Evolutionary conservation across 37 sponge, comb jelly and placozoan species (phyloP).

Genomic region (Ianthella basta): DNA sequence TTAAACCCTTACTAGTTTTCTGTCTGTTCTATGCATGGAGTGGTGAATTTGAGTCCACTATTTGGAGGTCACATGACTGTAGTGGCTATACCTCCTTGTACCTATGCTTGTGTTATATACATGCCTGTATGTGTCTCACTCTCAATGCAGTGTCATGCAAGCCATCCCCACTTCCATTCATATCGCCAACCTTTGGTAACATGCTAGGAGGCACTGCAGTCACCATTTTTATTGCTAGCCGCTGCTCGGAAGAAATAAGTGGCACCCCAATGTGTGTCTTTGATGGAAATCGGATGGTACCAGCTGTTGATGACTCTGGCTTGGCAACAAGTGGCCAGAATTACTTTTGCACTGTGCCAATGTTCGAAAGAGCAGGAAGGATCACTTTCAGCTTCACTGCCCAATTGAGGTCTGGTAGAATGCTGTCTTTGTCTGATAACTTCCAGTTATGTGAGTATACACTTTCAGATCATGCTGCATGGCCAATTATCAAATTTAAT

Average conservation of each 20-base stretch:
- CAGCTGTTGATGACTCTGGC: background rate
- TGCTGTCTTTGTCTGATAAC: background rate
- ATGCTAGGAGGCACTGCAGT: conserved; percentile 62
- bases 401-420: background rate
- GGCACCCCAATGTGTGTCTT: background rate
- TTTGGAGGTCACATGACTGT: no score
- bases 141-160: background rate
- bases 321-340: no score
- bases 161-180: background rate
- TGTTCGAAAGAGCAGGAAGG: background rate
- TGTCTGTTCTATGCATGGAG: no score
- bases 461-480: background rate
- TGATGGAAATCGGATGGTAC: background rate
- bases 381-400: background rate
- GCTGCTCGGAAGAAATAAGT: background rate
- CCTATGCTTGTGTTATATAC: background rate
- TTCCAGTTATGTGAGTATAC: conserved; percentile 11
- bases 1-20: no score
- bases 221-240: background rate
- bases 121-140: no score
- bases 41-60: no score
- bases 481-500: background rate
- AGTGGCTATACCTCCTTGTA: no score
- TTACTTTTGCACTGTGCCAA: conserved; percentile 10
- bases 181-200: conserved; percentile 48